These are phyloP conservation scores for Achlya flavicornis DNA, from an alignment of 2,888 invertebrate species.

Conservation along the genomic window DNA sequence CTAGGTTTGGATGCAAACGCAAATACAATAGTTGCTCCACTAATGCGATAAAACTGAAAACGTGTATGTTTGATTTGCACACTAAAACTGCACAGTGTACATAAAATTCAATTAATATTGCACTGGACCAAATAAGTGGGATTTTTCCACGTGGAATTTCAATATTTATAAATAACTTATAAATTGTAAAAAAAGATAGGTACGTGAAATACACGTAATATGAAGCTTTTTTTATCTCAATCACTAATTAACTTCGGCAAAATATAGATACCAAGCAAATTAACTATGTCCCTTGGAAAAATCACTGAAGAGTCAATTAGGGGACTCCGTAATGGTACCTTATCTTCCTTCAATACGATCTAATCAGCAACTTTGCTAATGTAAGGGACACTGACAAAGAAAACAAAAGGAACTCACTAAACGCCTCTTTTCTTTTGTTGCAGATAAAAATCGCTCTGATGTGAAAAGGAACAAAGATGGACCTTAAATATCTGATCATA, in stretches of 20 bases:
- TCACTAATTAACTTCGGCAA: slow-evolving; percentile 1
- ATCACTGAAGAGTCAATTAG: slow-evolving; percentile 49
- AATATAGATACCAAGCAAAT: background rate
- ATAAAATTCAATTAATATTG: slow-evolving; percentile 3
- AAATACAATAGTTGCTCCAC: background rate
- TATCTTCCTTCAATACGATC: slow-evolving; percentile 51
- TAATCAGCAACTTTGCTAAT: slow-evolving; percentile 55
- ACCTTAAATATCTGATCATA: slow-evolving; percentile 76
- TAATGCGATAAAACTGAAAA: background rate
- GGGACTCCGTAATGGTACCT: slow-evolving; percentile 42
- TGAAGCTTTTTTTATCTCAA: background rate
- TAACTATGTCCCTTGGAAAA: slow-evolving; percentile 25
- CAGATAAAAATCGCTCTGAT: slow-evolving; percentile 68
- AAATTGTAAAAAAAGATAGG: background rate
- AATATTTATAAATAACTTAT: background rate
- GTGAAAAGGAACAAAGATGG: slow-evolving; percentile 69
- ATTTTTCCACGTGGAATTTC: background rate
- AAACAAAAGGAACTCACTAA: slow-evolving; percentile 52
- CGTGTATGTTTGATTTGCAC: background rate
- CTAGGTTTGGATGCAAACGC: background rate
- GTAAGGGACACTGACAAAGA: slow-evolving; percentile 45
- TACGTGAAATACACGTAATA: background rate
- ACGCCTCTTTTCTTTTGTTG: slow-evolving; percentile 63
- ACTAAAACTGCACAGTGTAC: background rate
- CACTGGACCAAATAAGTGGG: background rate